These are phyloP conservation scores for Omphaloscelis lunosa DNA, from an alignment of 2,888 invertebrate species.

Conservation along the genomic window DNA sequence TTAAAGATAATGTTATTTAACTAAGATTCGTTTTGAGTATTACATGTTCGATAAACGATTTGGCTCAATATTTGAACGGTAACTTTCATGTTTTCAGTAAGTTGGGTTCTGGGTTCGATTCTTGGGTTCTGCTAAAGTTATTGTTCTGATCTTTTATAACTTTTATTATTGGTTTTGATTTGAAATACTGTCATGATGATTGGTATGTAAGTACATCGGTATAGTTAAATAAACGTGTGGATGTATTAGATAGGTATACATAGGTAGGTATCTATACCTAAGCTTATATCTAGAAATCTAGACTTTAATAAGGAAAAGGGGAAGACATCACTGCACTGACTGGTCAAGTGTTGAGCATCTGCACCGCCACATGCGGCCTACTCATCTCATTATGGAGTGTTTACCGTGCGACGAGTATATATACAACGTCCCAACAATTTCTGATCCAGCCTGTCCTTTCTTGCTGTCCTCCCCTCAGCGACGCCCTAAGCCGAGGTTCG, in stretches of 20 bases:
- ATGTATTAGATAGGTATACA: background rate
- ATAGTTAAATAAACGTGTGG: background rate
- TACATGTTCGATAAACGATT: background rate
- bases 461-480: too few species aligned
- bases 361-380: too few species aligned
- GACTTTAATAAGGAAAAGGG: background rate
- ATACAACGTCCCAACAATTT: too few species aligned
- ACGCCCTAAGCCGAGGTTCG: too few species aligned
- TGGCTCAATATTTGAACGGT: background rate
- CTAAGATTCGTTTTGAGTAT: background rate
- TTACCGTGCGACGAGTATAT: too few species aligned
- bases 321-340: background rate
- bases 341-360: background rate
- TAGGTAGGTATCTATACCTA: too few species aligned
- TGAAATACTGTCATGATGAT: background rate
- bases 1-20: background rate
- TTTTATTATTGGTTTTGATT: background rate
- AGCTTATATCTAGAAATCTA: too few species aligned
- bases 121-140: background rate
- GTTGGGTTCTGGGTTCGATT: conserved; percentile 10
- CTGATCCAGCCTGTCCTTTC: too few species aligned
- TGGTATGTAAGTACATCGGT: background rate
- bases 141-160: background rate
- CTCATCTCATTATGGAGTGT: too few species aligned
- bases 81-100: background rate